Percentiles rank a stretch among this genome's conserved stretches.
These are phyloP conservation scores for Odontamblyopus rebecca DNA, from an alignment of 2,797 vertebrate species.

Conservation along the genomic window DNA sequence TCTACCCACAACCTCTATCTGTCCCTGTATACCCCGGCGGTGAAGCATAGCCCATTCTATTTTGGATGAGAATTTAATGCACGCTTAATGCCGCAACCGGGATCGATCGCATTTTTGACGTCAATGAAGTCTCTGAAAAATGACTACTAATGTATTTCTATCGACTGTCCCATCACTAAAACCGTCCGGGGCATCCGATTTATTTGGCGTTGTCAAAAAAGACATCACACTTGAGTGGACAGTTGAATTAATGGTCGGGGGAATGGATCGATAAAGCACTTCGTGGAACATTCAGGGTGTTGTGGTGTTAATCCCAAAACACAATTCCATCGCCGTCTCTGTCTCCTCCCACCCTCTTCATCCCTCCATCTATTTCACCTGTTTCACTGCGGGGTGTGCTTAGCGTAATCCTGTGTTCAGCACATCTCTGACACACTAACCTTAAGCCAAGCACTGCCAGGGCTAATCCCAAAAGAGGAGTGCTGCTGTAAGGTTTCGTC, in stretches of 20 bases:
- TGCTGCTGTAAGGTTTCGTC: too few species aligned
- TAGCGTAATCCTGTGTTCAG: conserved; percentile 58
- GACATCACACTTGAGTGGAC: conserved; percentile 24
- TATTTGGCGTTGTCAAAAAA: conserved; percentile 29
- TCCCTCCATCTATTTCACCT: conserved; percentile 43
- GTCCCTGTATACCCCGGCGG: conserved; percentile 12
- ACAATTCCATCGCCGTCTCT: conserved; percentile 14
- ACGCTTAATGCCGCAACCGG: conserved; percentile 34
- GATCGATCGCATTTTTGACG: conserved; percentile 24
- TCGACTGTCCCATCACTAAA: conserved; percentile 35
- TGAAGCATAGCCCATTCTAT: neutral
- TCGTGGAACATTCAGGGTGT: conserved; percentile 18
- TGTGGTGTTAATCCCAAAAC: conserved; percentile 46
- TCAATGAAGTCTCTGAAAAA: conserved; percentile 25
- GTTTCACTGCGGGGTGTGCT: conserved; percentile 25
- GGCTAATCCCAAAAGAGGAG: conserved; percentile 45
- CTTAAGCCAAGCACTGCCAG: conserved; percentile 18
- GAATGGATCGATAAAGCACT: conserved; percentile 29
- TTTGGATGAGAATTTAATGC: conserved; percentile 5
- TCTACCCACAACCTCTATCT: conserved; percentile 28
- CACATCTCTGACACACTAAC: conserved; percentile 58
- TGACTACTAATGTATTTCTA: conserved; percentile 40
- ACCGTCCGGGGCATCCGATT: conserved; percentile 25
- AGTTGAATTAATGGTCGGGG: conserved; percentile 38
- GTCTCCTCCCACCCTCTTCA: conserved; percentile 5